These are phyloP conservation scores for Malthinus seriepunctatus DNA, from an alignment of 2,888 invertebrate genomes.

Conservation along the genomic window DNA sequence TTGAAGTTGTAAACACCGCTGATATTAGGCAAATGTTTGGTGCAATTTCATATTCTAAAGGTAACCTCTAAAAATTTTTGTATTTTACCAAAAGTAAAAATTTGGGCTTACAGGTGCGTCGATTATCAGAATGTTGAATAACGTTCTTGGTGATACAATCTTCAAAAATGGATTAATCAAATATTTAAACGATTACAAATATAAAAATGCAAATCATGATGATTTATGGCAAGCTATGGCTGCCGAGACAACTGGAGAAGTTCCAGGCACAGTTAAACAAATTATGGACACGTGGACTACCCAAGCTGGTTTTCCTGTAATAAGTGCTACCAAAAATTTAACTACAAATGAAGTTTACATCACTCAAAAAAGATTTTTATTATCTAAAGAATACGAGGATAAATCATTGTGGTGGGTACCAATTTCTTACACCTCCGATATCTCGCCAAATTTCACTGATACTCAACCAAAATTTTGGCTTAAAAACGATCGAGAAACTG, in stretches of 20 bases:
- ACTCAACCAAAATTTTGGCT: slow-evolving; percentile 59
- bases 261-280: slow-evolving; percentile 57
- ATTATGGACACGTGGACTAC: slow-evolving; percentile 73
- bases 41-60: slow-evolving; percentile 73
- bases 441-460: slow-evolving; percentile 45
- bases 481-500: slow-evolving; percentile 48
- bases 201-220: slow-evolving; percentile 65
- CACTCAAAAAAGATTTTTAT: slow-evolving; percentile 50
- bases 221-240: slow-evolving; percentile 72
- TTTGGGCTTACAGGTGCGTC: slow-evolving; percentile 59
- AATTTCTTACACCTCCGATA: slow-evolving; percentile 53
- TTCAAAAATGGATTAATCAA: slow-evolving; percentile 60
- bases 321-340: slow-evolving; percentile 58
- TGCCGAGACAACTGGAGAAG: slow-evolving; percentile 50
- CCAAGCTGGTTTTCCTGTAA: slow-evolving; percentile 70
- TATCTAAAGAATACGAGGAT: slow-evolving; percentile 36
- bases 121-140: slow-evolving; percentile 72
- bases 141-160: slow-evolving; percentile 66
- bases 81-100: slow-evolving; percentile 9
- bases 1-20: slow-evolving; percentile 62
- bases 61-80: slow-evolving; percentile 34
- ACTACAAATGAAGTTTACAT: slow-evolving; percentile 49
- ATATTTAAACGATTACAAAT: slow-evolving; percentile 59
- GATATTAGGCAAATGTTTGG: slow-evolving; percentile 73
- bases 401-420: slow-evolving; percentile 57